phyloP scores from a whole-genome alignment of 2,888 invertebrate genomes.

The Sminthurinus aureus region DNA sequence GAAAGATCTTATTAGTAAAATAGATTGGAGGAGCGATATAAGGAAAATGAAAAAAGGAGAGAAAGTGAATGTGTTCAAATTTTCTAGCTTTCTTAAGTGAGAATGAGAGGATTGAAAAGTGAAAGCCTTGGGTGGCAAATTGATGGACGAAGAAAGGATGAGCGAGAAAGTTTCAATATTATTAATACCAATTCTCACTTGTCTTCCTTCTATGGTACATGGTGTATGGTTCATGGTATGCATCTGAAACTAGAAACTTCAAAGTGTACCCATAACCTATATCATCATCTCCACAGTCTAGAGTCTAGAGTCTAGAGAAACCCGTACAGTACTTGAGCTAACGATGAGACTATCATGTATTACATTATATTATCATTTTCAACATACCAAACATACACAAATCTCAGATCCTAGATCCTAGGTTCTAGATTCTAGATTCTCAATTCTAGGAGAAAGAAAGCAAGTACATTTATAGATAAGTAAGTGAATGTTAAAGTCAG shows the following conservation, averaged over 20 bases:
- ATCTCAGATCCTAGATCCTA: too few relatives aligned
- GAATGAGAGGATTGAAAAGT: constrained; percentile 15
- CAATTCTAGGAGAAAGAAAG: too few relatives aligned
- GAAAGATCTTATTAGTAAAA: neutral
- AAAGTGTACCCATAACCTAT: too few relatives aligned
- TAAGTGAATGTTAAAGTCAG: constrained; percentile 31
- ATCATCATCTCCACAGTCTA: too few relatives aligned
- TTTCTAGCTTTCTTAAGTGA: constrained; percentile 2
- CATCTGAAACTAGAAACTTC: too few relatives aligned
- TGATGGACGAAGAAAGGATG: constrained; percentile 3
- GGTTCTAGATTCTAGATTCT: too few relatives aligned
- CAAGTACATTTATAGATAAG: neutral
- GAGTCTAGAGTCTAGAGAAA: neutral
- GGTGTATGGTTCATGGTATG: too few relatives aligned
- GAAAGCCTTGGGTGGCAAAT: neutral
- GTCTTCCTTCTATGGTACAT: neutral
- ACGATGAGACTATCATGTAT: too few relatives aligned
- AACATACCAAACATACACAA: too few relatives aligned
- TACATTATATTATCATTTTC: too few relatives aligned
- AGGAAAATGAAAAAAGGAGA: neutral
- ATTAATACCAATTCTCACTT: constrained; percentile 4
- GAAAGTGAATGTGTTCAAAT: neutral
- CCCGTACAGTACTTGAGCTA: neutral
- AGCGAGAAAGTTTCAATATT: constrained; percentile 7
- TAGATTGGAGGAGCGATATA: neutral